Evolutionary conservation across 2,797 vertebrate species (phyloP).

Genomic region (Chrosomus eos): DNA sequence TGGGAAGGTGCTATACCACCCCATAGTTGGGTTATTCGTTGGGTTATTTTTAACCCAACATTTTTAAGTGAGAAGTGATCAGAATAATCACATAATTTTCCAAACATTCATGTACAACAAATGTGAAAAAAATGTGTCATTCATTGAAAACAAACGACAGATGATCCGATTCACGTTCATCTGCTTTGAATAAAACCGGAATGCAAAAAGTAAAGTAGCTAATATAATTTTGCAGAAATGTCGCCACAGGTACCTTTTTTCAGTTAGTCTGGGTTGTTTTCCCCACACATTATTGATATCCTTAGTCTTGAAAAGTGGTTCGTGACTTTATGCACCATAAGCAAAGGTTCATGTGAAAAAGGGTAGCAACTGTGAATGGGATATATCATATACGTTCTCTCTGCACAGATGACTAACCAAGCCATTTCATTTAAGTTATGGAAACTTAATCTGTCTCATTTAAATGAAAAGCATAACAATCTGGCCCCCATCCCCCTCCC

Average conservation of each 20-base stretch:
- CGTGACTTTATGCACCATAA: neutral
- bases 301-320: neutral
- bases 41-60: too few relatives aligned
- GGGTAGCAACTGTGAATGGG: neutral
- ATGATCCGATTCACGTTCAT: neutral
- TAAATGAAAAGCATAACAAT: constrained; percentile 33
- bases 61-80: too few relatives aligned
- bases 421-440: constrained; percentile 16
- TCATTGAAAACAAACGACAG: too few relatives aligned
- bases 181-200: neutral
- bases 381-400: neutral
- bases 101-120: too few relatives aligned
- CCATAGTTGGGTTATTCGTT: too few relatives aligned
- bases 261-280: neutral
- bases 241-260: neutral
- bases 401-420: constrained; percentile 8
- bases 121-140: too few relatives aligned
- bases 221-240: neutral
- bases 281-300: neutral
- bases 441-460: constrained; percentile 30
- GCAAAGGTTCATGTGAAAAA: neutral
- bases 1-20: too few relatives aligned
- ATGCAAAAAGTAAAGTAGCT: neutral
- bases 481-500: neutral
- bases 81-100: too few relatives aligned